Evolutionary conservation across 2,113 vertebrate species (phyloP).

Genomic region (Aegotheles bennettii): DNA sequence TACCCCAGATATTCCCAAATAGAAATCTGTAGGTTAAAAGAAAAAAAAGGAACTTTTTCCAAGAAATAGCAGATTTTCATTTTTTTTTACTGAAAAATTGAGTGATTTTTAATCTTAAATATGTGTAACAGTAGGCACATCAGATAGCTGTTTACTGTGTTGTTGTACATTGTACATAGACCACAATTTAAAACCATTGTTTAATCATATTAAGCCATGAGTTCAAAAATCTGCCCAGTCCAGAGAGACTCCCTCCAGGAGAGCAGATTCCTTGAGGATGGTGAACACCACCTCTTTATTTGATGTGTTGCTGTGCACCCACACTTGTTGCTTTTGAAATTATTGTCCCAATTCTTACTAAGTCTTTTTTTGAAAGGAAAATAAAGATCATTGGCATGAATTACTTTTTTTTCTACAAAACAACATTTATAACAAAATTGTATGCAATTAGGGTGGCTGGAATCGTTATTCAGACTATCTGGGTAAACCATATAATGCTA

Average conservation of each 20-base stretch:
- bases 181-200: background rate
- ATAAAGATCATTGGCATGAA: background rate
- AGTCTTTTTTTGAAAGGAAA: background rate
- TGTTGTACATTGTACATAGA: background rate
- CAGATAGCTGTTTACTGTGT: background rate
- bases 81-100: background rate
- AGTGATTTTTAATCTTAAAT: background rate
- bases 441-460: background rate
- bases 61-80: background rate
- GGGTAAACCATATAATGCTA: background rate
- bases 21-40: background rate
- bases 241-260: background rate
- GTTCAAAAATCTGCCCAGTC: background rate
- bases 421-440: background rate
- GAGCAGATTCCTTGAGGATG: background rate
- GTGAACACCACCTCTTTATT: background rate
- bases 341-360: background rate
- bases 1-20: background rate
- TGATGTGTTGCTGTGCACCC: background rate
- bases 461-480: constrained; percentile 13
- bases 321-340: background rate
- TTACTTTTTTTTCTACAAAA: background rate
- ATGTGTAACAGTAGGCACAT: background rate
- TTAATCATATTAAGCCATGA: background rate
- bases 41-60: background rate